Evolutionary conservation across 37 sponge, comb jelly and placozoan species (phyloP), one percentile per base, ranked within the genome.

Genomic region (Spongilla lacustris): DNA sequence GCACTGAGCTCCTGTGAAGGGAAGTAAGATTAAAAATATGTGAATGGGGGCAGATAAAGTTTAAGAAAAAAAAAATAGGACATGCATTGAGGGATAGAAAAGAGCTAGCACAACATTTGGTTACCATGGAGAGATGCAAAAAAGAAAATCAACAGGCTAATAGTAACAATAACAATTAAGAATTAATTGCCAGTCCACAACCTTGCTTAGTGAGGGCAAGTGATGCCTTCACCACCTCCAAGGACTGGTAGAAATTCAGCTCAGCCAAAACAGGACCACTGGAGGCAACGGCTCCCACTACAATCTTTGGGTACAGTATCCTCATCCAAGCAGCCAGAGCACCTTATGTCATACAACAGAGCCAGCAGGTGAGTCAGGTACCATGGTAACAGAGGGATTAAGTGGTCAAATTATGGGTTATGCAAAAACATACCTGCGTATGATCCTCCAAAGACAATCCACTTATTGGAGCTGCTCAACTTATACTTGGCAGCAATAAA

Each of bases 371-470:
- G 73, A 73, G 28, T 25, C 29, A n/a, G 73, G 32, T n/a, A 29
- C 73, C 73, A 27, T n/a, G 70, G 27, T 69, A 27, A 69, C 27
- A 69, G 70, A 27, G 27, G 70, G 4, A 69, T 69, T n/a, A n/a
- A 69, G 70, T 69, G 27, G 70, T 69, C 27, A 8, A 27, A 27
- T 69, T 41, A 41, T 41, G 41, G 41, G 6, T 10, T 17, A 1
- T 10, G 58, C 14, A 58, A 58, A 17, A 19, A 10, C 14, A 19
- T 19, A 58, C 14, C 91, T 31, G 96, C 73, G 66, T 96, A 96
- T 0, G 96, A 96, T 14, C 96, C 96, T 67, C 96, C 96, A 85
- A 93, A 93, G 13, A 81, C 73, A 75, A 96, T 79, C 96, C 96
- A 96, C 81, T 81, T 77, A 37, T 93, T 90, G 35, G n/a, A 35